Base-by-base conservation (phyloP, 53 echinoderm and acorn worm species). In the Echinometra lucunter region DNA sequence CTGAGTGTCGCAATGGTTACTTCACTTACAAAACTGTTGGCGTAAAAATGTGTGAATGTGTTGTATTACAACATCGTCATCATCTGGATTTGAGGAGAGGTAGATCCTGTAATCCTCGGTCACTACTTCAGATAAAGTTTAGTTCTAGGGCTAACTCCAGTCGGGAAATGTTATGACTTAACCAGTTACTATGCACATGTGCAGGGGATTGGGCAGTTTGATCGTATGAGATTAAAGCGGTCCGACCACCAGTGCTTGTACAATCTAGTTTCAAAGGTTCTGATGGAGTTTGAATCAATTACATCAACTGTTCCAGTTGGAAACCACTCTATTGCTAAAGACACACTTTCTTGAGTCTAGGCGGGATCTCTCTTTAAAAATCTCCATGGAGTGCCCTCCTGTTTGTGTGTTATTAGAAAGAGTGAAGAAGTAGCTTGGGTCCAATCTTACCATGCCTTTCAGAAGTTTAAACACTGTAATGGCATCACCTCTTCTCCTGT, bases 381-480 rank as follows among this genome's bases (percentile, higher is more conserved):
- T 38, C 19, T 80, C 9, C 3, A 80, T 3, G 80, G 44, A 19
- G 15, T 80, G 80, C 11, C 40, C 80, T 80, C 42, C 1, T 10
- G 80, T 80, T 11, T 8, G 38, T 40, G 80, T 38, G 7, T 4
- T 12, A 42, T 40, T n/a, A n/a, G 81, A 81, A 44, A 19, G 2
- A 27, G 44, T 81, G 81, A 81, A 81, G 44, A 81, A 81, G 3
- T 44, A 44, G 21, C 44, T 19, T 17, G 81, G 81, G 44, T 81
- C 81, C 44, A 44, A 23, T 42, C 81, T 81, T 7, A 81, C 40
- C 81, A 81, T 42, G 2, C 81, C 81, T 18, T 42, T 81, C 3
- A 81, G 81, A 2, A 81, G 42, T 44, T 92, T 92, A 66, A 58
- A 92, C 21, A 92, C 92, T 45, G 57, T 34, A 21, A 91, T 91